These are phyloP conservation scores for Noctuana brunneofusca DNA, from an alignment of 2,888 invertebrate species.

Conservation along the genomic window DNA sequence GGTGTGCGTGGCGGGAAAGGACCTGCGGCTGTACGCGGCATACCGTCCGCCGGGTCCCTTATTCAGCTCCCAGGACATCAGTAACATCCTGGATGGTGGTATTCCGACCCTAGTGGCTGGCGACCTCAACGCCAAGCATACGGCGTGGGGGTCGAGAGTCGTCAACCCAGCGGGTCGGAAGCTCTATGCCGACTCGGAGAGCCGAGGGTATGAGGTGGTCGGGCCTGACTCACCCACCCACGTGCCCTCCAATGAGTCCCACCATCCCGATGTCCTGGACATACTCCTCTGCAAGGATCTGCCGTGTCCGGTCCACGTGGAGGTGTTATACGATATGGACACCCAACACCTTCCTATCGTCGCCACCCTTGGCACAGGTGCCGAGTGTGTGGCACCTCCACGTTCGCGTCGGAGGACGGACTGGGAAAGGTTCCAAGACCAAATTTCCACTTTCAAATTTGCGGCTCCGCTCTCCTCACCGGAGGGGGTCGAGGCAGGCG, in stretches of 20 bases:
- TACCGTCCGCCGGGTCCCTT: background rate
- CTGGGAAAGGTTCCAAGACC: background rate
- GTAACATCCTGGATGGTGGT: background rate
- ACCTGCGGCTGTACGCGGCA: background rate
- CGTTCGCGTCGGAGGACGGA: background rate
- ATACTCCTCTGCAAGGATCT: background rate
- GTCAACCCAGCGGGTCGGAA: background rate
- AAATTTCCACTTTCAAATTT: fast-evolving
- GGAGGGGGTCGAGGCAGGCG: background rate
- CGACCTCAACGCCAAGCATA: background rate
- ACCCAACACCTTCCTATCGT: background rate
- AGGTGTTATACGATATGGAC: slow-evolving; percentile 9
- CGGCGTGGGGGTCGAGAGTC: background rate
- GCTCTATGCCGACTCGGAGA: background rate
- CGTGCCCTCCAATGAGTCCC: background rate
- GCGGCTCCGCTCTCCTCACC: background rate
- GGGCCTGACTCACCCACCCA: background rate
- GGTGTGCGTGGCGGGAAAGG: background rate
- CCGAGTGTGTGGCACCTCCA: background rate
- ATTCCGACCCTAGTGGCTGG: background rate
- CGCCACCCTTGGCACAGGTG: background rate
- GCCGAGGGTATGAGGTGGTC: background rate
- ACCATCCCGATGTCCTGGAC: slow-evolving; percentile 15
- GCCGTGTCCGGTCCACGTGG: slow-evolving; percentile 8
- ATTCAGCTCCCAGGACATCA: background rate